Evolutionary conservation across 2,797 vertebrate species (phyloP).

Genomic region (Cryptoblepharus egeriae): DNA sequence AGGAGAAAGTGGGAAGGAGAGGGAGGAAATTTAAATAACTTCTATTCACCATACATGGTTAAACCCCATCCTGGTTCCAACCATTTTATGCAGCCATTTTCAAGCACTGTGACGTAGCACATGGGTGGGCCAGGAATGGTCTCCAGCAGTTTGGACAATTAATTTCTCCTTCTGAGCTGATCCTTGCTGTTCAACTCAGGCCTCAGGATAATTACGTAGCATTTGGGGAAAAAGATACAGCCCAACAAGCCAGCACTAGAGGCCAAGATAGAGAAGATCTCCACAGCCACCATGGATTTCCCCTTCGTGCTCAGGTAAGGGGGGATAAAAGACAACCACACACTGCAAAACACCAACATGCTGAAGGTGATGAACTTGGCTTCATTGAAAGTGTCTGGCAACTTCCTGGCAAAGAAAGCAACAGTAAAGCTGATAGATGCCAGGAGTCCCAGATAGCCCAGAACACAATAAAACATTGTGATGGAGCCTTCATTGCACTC

Average conservation of each 20-base stretch:
- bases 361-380: background rate
- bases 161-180: too few species aligned
- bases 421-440: background rate
- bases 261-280: background rate
- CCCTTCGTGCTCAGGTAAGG: background rate
- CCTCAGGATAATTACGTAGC: background rate
- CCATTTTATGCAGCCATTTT: too few species aligned
- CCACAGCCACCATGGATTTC: background rate
- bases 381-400: too few species aligned
- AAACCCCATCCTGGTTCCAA: too few species aligned
- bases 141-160: too few species aligned
- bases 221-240: background rate
- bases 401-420: background rate
- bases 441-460: background rate
- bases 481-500: background rate
- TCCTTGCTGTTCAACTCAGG: background rate
- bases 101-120: too few species aligned
- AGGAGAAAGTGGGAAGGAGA: too few species aligned
- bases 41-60: too few species aligned
- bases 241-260: background rate
- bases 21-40: too few species aligned
- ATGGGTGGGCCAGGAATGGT: too few species aligned
- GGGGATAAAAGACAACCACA: background rate
- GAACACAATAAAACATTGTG: background rate
- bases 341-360: background rate